Base-by-base conservation (phyloP, 2,797 vertebrate species). In the Protosalanx chinensis region DNA sequence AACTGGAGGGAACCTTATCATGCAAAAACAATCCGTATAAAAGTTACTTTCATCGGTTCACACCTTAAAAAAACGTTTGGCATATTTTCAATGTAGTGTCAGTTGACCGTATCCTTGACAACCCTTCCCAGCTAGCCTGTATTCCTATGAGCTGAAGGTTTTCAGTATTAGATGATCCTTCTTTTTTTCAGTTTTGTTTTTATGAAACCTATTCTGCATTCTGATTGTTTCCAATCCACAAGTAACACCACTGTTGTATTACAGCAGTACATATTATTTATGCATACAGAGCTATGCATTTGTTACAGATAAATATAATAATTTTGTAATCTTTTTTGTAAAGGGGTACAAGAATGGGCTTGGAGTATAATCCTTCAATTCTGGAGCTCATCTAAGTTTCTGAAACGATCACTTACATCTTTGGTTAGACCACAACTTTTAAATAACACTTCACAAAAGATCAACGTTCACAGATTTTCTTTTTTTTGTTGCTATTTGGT, bases 21-120 rank as follows among this genome's bases (percentile, higher is more conserved):
- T 63, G 60, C 53, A 65, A 60, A 41, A 72, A 62, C 69, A 51
- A 70, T 64, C 76, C 61, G 49, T 73, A 81, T 37, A 76, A 81
- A 79, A 76, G 18, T 76, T 37, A 66, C 10, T 29, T 2, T 32
- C 20, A 67, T 49, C 73, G 13, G 18, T 32, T 13, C 8, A 83
- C 20, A 27, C 65, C 30, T 72, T 37, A 70, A 72, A 72, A 5
- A 78, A 3, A 6, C 32, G 51, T 72, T 64, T 57, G 60, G 58
- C 65, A 73, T 67, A 71, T 68, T 76, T 2, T 46, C 41, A 8
- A 41, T 46, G 13, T 6, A 46, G 41, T 46, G 12, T 46, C 35
- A 37, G 1, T 46, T 8, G 7, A 46, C 41, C 13, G 41, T 46
- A 46, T 46, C 41, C 41, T 46, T 46, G 41, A 46, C 41, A 46